Evolutionary conservation across 2,797 vertebrate species (phyloP).

Genomic region (Setipinna tenuifilis): DNA sequence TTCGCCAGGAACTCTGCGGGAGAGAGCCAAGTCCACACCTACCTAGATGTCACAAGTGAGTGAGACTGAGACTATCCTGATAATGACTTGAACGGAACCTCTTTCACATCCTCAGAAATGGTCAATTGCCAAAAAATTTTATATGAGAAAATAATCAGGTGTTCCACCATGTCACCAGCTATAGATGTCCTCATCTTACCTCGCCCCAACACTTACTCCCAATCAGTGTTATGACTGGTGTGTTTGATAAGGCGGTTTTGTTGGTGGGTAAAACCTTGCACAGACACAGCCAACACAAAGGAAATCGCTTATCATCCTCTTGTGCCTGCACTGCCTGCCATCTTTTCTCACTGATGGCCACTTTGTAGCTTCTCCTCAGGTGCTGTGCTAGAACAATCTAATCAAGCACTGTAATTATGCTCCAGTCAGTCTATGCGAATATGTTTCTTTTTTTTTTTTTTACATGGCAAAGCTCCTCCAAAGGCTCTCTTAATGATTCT

Average conservation of each 20-base stretch:
- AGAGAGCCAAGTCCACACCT: conserved; percentile 83
- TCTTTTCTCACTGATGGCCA: not conserved
- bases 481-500: not conserved
- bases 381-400: conserved; percentile 7
- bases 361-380: not conserved
- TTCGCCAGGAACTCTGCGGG: conserved; percentile 86
- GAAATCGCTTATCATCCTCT: not conserved
- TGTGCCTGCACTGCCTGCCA: not conserved
- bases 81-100: conserved; percentile 13
- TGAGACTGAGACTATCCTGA: conserved; percentile 43
- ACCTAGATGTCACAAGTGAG: conserved; percentile 92
- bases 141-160: not conserved
- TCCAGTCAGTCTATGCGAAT: not conserved
- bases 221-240: not conserved
- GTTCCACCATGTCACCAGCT: not conserved
- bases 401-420: conserved; percentile 15
- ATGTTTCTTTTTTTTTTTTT: not conserved
- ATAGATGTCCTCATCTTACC: not conserved
- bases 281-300: not conserved
- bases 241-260: not conserved
- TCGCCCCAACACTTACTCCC: not conserved
- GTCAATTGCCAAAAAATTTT: not conserved
- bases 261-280: not conserved
- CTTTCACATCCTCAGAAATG: not conserved
- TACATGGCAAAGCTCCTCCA: not conserved